These are phyloP conservation scores for Zaprionus lineosus DNA, from an alignment of 2,888 invertebrate genomes.

Conservation along the genomic window DNA sequence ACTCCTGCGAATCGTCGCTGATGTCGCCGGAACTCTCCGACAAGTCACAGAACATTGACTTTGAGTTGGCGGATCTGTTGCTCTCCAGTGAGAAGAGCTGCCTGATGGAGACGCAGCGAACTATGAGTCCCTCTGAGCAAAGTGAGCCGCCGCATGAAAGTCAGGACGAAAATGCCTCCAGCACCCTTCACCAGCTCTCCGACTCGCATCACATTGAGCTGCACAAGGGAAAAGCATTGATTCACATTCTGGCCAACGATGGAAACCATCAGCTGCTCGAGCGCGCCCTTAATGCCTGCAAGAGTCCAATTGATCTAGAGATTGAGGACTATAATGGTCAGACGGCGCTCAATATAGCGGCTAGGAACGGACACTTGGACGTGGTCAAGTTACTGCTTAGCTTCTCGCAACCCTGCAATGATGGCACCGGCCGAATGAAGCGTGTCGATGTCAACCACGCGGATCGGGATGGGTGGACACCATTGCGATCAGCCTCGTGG, in stretches of 20 bases:
- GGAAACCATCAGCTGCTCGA: conserved; percentile 88
- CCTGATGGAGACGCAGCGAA: conserved; percentile 80
- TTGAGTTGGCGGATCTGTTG: conserved; percentile 82
- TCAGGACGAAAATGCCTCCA: conserved; percentile 81
- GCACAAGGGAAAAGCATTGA: conserved; percentile 86
- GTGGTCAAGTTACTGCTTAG: conserved; percentile 86
- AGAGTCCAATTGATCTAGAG: conserved; percentile 84
- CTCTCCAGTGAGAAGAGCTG: conserved; percentile 82
- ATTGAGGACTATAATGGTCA: conserved; percentile 90
- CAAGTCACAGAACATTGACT: conserved; percentile 83
- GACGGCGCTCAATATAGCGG: conserved; percentile 93
- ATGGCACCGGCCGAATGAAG: conserved; percentile 80
- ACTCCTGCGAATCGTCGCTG: conserved; percentile 82
- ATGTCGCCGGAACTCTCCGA: conserved; percentile 83
- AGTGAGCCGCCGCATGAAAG: conserved; percentile 82
- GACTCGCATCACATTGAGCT: conserved; percentile 83
- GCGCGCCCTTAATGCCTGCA: conserved; percentile 86
- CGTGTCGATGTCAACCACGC: conserved; percentile 90
- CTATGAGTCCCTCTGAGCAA: conserved; percentile 82
- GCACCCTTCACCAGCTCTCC: conserved; percentile 81
- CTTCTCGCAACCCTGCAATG: conserved; percentile 80
- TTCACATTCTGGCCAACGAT: conserved; percentile 90
- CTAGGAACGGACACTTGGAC: conserved; percentile 89
- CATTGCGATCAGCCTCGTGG: conserved; percentile 96
- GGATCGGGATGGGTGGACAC: conserved; percentile 94